Evolutionary conservation across 1,140 invertebrate species (phyloP), one percentile per base, ranked within the genome.

Genomic region (Cherax quadricarinatus): DNA sequence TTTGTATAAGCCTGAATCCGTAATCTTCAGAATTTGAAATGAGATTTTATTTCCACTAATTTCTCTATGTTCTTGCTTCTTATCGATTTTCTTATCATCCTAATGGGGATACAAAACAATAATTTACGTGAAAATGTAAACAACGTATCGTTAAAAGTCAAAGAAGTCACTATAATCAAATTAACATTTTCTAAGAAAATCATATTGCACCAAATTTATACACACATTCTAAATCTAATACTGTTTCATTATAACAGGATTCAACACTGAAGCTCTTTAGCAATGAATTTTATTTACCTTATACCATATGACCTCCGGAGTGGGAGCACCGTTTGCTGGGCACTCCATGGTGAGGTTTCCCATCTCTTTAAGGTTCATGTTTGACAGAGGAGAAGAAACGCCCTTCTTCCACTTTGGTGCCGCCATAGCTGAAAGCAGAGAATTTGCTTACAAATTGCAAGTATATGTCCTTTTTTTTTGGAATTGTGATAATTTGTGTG

Each of bases 251-350:
- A 14, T 57, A 7, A 57, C 14, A 57, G 53, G 0, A 57, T 14
- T 57, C 53, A 57, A 57, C 53, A 57, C 3, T 57, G 53, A 57
- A 57, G 9, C 9, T 57, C 53, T 57, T 57, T 57, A 57, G 14
- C 53, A 9, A 57, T 57, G 14, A 57, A 57, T 3, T 60, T 60
- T 12, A 18, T 75, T 75, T 41, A 95, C 95, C 94, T 94, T 94
- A 18, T 93, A 94, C 95, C 95, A 95, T 24, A 53, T 78, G 73
- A 95, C 93, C 21, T 91, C 86, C 0, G 95, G 95, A n/a, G 48
- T 18, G 0, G 95, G 95, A 4, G 91, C 84, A 48, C 95, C 95
- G 24, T 81, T 60, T 5, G 94, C 94, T 10, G 91, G 57, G 41
- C 95, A 95, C 18, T 91, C 83, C 49, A 95, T 84, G 78, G 93